Base-by-base conservation (phyloP, 2,888 invertebrate genomes). In the Smittia aterrima region DNA sequence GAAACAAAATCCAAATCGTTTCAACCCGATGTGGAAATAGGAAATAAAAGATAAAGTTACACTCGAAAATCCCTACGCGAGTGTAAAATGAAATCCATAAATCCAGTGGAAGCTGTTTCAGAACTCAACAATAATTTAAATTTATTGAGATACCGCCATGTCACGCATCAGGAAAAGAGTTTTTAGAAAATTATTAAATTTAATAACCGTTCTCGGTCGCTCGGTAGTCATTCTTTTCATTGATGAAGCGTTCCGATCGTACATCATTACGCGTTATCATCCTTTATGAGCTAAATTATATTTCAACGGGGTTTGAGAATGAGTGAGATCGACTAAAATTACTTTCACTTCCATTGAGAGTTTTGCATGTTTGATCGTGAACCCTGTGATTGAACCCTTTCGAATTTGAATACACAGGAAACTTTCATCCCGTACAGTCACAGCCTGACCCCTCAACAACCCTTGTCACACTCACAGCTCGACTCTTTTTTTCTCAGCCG, bases 1-100 rank as follows among this genome's bases (percentile, higher is more conserved):
- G 47, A 47, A n/a, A n/a, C n/a, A n/a, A n/a, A n/a, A n/a, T n/a
- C n/a, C n/a, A n/a, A n/a, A n/a, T n/a, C n/a, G 47, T 16, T 47
- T 47, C 47, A 58, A 27, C 32, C 22, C 25, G 20, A 24, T 70
- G 16, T 41, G 27, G 27, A 70, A 53, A 68, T 53, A 70, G 70
- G 70, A 70, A 70, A 54, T 70, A 32, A 70, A 70, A 70, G 53
- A 70, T 70, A 70, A 22, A 70, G n/a, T 70, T 70, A 27, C 70
- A 70, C 24, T 20, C 13, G 41, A 47, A 27, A n/a, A 41, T 58
- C 58, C 58, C 22, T 6, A 47, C 11, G 47, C 11, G 47, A n/a
- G 11, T 47, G 47, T n/a, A 11, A n/a, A 47, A 16, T 47, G 47
- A 47, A 47, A 47, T 47, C 47, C 47, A 47, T 47, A 47, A 47